Evolutionary conservation across 2,888 invertebrate genomes (phyloP).

Genomic region (Oscheius sp.): DNA sequence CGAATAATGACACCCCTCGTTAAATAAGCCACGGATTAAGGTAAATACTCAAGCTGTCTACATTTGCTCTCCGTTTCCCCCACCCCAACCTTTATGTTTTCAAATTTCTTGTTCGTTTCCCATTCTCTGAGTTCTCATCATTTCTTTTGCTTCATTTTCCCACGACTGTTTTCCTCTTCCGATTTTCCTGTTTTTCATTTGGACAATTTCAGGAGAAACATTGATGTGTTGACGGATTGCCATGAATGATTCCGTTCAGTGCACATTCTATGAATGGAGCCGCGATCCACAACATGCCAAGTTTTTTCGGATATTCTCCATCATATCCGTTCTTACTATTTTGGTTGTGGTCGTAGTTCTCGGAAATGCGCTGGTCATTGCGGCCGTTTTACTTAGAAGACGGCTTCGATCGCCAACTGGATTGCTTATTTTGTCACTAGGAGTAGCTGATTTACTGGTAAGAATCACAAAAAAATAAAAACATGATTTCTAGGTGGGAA

Average conservation of each 20-base stretch:
- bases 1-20: no score
- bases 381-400: conserved; percentile 71
- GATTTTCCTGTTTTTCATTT: no score
- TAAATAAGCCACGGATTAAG: no score
- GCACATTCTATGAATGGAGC: conserved; percentile 70
- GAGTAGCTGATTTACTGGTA: conserved; percentile 88
- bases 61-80: background rate
- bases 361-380: conserved; percentile 72
- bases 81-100: background rate
- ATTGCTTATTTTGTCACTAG: conserved; percentile 94
- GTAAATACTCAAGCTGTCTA: no score
- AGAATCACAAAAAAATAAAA: conserved; percentile 25
- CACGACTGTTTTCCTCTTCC: no score
- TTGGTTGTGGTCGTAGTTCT: conserved; percentile 72
- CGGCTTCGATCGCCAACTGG: conserved; percentile 90
- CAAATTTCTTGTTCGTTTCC: background rate
- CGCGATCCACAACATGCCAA: conserved; percentile 68
- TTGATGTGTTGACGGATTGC: background rate
- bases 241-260: conserved; percentile 44
- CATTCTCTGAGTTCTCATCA: background rate
- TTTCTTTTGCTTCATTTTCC: no score
- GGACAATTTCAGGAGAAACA: no score
- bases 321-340: conserved; percentile 72
- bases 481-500: conserved; percentile 80
- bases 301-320: conserved; percentile 72